Conservation (phyloP, 23 tunicate species). For the Halocynthia aurantium region DNA sequence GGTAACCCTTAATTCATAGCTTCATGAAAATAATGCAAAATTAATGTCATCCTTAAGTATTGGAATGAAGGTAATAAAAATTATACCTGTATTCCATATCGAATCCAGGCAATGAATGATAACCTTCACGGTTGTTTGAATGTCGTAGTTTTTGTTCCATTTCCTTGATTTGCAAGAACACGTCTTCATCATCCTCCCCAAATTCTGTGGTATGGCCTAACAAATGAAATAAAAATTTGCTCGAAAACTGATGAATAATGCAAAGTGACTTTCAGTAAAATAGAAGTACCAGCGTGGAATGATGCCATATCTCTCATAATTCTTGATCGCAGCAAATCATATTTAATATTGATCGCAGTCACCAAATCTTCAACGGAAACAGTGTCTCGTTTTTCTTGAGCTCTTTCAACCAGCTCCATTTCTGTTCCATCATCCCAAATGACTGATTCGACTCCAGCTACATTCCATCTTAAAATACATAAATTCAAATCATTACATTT, state of each 20-base stretch:
- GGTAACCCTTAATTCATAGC: background rate
- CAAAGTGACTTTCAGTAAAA: background rate
- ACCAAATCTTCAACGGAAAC: constrained; percentile 39
- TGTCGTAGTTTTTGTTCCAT: constrained; percentile 1
- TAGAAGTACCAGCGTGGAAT: constrained; percentile 18
- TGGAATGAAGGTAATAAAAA: background rate
- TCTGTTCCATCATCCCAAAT: constrained; percentile 80
- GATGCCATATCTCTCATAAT: constrained; percentile 54
- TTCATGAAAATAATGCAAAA: no score
- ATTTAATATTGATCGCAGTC: constrained; percentile 62
- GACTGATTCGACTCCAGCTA: constrained; percentile 74
- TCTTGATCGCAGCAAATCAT: constrained; percentile 49
- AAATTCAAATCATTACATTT: background rate
- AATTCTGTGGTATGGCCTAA: background rate
- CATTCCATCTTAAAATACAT: constrained; percentile 46
- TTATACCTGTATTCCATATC: constrained; percentile 11
- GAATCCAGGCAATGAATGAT: constrained; percentile 8
- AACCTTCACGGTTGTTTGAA: background rate
- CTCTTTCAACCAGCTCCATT: constrained; percentile 11
- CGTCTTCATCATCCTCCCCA: constrained; percentile 3
- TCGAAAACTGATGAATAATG: background rate
- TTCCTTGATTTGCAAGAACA: background rate
- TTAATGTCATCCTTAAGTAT: no score
- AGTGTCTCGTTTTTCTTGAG: constrained; percentile 18
- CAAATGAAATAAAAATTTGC: background rate